Evolutionary conservation across 2,797 vertebrate species (phyloP), one percentile per base, ranked within the genome.

Genomic region (Lepilemur septentrionalis): DNA sequence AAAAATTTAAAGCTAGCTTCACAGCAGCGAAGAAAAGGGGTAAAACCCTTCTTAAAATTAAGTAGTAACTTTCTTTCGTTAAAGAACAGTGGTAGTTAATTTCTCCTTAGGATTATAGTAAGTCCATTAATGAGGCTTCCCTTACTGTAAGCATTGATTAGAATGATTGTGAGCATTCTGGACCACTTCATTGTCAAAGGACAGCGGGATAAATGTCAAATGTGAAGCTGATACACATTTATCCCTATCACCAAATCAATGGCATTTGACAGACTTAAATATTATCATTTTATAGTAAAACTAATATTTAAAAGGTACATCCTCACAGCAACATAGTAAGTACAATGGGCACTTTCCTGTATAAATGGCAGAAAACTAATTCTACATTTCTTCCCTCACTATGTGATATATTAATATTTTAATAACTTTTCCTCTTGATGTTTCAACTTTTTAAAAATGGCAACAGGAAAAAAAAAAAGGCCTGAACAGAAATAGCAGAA

Each of bases 251-350:
- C 28, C 85, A 94, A 96, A 73, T 35, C 22, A 89, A 92, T n/a
- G 14, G 1, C 2, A 48, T 67, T 57, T 93, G 28, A 22, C 32
- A 78, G 35, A 63, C 63, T 89, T 86, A 81, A 83, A 35, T 69
- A 38, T 65, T 86, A 46, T 5, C 32, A 83, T 91, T 67, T 73
- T 96, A 92, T 85, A 92, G 28, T 67, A 55, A 32, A 46, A 59
- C 86, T 96, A 83, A 38, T 32, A 76, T 95, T 95, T 97, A 55
- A 88, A 55, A 43, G 15, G 3, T 73, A 43, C 89, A 89, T 79
- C 32, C 85, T 59, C 20, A 75, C 20, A 14, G 30, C 25, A 46
- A 63, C 6, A 30, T 7, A 57, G 17, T 43, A 92, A 65, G 25
- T 90, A 35, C 22, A 52, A 38, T 4, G 52, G 13, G 1, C 18